Percentiles rank a stretch among this genome's conserved stretches.
Evolutionary conservation across 2,797 vertebrate genomes (phyloP).

Genomic region (Sebastes cheni): DNA sequence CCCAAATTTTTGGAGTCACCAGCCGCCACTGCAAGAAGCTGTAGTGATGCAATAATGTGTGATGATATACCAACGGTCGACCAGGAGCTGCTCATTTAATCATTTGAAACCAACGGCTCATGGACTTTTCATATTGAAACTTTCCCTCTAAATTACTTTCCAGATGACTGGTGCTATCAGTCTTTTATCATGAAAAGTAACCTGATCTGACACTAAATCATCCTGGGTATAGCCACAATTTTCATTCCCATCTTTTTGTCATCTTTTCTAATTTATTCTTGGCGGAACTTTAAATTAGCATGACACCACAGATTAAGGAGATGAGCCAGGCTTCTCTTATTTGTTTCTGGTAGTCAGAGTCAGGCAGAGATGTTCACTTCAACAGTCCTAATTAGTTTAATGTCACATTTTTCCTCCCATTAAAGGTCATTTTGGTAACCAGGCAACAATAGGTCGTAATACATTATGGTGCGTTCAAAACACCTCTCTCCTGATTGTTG

Average conservation of each 20-base stretch:
- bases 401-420: neutral
- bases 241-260: slow-evolving; percentile 31
- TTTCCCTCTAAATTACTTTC: slow-evolving; percentile 39
- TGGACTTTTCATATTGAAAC: slow-evolving; percentile 24
- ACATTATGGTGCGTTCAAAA: slow-evolving; percentile 7
- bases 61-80: neutral
- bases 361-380: slow-evolving; percentile 13
- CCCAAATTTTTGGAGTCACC: no score
- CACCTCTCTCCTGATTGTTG: slow-evolving; percentile 1
- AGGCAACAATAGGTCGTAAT: neutral
- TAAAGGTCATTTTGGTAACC: slow-evolving; percentile 6
- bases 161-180: slow-evolving; percentile 42
- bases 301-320: slow-evolving; percentile 33
- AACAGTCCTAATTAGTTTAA: slow-evolving; percentile 1
- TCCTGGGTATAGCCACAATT: slow-evolving; percentile 18
- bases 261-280: slow-evolving; percentile 49
- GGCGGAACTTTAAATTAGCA: slow-evolving; percentile 39
- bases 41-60: slow-evolving; percentile 11
- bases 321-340: neutral
- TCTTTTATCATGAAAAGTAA: slow-evolving; percentile 46
- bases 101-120: slow-evolving; percentile 8
- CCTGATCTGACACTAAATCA: slow-evolving; percentile 44
- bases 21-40: neutral
- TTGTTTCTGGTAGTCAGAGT: slow-evolving; percentile 25
- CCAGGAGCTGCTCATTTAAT: slow-evolving; percentile 25